Base-by-base conservation (phyloP, 1,140 invertebrate species). In the Cherax quadricarinatus region DNA sequence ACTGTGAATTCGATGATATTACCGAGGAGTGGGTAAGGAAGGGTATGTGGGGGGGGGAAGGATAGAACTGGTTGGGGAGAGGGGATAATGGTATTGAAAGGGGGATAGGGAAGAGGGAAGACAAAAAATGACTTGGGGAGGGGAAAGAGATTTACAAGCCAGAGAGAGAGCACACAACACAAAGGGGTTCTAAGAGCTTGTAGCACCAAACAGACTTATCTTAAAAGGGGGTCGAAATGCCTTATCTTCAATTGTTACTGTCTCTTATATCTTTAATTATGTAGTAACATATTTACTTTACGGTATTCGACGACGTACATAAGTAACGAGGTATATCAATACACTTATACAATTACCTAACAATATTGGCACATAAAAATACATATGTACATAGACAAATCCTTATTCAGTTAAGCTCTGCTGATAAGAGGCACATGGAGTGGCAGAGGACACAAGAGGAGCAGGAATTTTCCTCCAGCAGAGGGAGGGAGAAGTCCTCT, bases 251-350 rank as follows among this genome's bases (percentile, higher is more conserved):
- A 86, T 2, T 75, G 85, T 86, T 53, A 86, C 53, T 86, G 24
- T 66, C 83, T 91, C 82, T 73, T 66, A 90, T 30, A 83, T 51
- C 82, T 57, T 83, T 80, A 51, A 81, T 49, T 82, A 86, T 81
- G 57, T 81, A 81, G 85, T 86, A 81, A 53, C 53, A 85, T 41
- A 66, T 86, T 57, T 30, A 21, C 80, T 75, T 85, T 62, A 86
- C 53, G 62, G 48, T 86, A 86, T 73, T 86, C 84, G 66, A 86
- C 85, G 84, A 62, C 85, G 80, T 86, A 91, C 78, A 89, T 86
- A 91, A 91, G 84, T 91, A 91, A 91, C 89, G 89, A 91, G 89
- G 89, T 91, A 91, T 91, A 91, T 91, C 89, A 87, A 87, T 91
- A 86, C 86, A 91, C 89, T 91, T 91, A 91, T 87, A 91, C 66